Evolutionary conservation across 2,113 vertebrate genomes (phyloP).

Genomic region (Pandion haliaetus): DNA sequence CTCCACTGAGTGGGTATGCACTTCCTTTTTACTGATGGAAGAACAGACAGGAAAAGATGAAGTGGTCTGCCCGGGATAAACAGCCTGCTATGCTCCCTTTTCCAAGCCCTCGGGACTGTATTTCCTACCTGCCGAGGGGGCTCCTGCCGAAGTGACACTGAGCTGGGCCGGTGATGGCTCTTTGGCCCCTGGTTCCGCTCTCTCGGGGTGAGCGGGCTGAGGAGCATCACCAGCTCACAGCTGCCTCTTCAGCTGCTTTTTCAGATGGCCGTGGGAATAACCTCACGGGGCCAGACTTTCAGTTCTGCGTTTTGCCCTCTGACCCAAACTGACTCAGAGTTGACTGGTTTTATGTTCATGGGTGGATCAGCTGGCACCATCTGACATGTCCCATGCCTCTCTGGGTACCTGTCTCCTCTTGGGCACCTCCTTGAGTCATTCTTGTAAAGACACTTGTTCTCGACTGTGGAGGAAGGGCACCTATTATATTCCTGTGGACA

Average conservation of each 20-base stretch:
- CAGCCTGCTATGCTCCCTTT: neutral
- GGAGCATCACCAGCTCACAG: neutral
- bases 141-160: accelerated
- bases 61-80: neutral
- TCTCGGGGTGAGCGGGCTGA: accelerated
- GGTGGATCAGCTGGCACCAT: neutral
- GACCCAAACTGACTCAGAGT: neutral
- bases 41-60: neutral
- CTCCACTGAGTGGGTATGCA: neutral
- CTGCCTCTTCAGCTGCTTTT: accelerated
- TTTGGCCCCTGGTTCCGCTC: neutral
- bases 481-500: neutral
- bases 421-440: neutral
- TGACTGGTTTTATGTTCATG: neutral
- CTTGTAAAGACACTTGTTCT: neutral
- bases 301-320: neutral
- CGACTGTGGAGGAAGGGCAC: neutral
- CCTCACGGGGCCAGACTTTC: neutral
- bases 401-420: neutral
- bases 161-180: neutral
- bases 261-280: neutral
- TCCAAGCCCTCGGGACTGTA: neutral
- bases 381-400: neutral
- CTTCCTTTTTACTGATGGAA: constrained; percentile 3
- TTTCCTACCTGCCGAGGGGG: neutral